Percentiles rank a stretch among this genome's conserved stretches.
Conservation (phyloP, 1,140 invertebrate genomes). For the Hermetia illucens region DNA sequence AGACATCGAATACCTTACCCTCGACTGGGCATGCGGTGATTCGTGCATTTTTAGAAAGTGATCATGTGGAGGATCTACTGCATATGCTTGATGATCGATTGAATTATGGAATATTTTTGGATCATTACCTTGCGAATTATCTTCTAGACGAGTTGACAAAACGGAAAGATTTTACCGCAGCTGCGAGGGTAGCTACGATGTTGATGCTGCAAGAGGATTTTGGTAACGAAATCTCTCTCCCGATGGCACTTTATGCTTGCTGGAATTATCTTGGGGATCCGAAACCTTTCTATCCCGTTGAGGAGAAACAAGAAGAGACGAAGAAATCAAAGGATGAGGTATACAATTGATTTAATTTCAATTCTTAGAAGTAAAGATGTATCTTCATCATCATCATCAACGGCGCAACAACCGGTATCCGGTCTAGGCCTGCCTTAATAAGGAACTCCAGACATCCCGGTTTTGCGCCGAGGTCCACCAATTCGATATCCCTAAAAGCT, state of each 20-base stretch:
- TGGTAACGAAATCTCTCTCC: conserved; percentile 50
- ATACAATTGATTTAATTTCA: conserved; percentile 8
- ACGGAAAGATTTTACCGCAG: conserved; percentile 48
- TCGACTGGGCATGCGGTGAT: conserved; percentile 73
- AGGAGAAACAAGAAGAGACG: conserved; percentile 6
- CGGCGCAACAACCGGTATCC: conserved; percentile 18
- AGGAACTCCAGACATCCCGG: no score
- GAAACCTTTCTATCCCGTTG: conserved; percentile 14
- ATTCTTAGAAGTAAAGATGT: no score
- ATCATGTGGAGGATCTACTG: conserved; percentile 45
- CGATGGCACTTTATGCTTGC: conserved; percentile 59
- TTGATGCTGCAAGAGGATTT: conserved; percentile 85
- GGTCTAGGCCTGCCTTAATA: no score
- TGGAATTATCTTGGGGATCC: conserved; percentile 55
- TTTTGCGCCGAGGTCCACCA: no score
- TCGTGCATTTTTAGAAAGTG: conserved; percentile 45
- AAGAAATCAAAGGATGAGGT: conserved; percentile 15
- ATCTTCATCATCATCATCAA: no score
- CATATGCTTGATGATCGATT: conserved; percentile 63
- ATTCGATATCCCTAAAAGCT: no score
- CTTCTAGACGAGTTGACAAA: conserved; percentile 70
- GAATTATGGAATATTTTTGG: conserved; percentile 81
- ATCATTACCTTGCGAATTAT: conserved; percentile 62
- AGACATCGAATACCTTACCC: conserved; percentile 50
- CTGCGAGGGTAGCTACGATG: conserved; percentile 59